A percentile compares a stretch with the other conserved stretches of the same genome.
phyloP scores from a whole-genome alignment of 2,113 vertebrate species.

The Paraplagusia blochii region DNA sequence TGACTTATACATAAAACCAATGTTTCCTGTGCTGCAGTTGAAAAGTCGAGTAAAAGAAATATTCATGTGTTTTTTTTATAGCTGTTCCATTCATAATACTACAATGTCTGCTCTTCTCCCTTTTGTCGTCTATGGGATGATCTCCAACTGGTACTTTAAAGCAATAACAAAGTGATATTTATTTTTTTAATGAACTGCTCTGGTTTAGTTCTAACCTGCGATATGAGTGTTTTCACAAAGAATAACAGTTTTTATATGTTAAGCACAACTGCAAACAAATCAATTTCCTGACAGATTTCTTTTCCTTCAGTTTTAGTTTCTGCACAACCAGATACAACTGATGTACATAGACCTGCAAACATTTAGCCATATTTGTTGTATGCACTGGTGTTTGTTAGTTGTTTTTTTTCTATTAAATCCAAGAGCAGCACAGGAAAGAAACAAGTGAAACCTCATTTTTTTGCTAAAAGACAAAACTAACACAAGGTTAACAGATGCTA shows the following conservation, averaged over 20 bases:
- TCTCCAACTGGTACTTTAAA: constrained; percentile 25
- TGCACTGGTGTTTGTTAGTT: constrained; percentile 32
- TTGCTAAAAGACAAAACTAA: neutral
- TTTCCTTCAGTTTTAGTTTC: neutral
- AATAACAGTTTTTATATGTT: constrained; percentile 8
- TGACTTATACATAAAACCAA: neutral
- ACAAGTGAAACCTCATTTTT: neutral
- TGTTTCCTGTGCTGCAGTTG: neutral
- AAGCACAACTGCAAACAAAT: neutral
- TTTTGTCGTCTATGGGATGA: constrained; percentile 19
- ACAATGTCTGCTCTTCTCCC: neutral
- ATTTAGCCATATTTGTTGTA: constrained; percentile 38
- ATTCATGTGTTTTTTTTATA: neutral
- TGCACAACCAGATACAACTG: neutral
- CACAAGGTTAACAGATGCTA: constrained; percentile 17
- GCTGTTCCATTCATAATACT: too few relatives aligned
- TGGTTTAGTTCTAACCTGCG: constrained; percentile 14
- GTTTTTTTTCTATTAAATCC: constrained; percentile 7
- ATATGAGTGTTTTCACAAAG: constrained; percentile 18
- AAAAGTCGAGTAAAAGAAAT: neutral
- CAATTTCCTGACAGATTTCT: neutral
- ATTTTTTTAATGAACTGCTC: constrained; percentile 54
- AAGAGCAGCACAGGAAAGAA: neutral
- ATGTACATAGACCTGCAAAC: constrained; percentile 18
- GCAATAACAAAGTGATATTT: constrained; percentile 59